Evolutionary conservation across 2,888 invertebrate species (phyloP), one percentile per base, ranked within the genome.

Genomic region (Chymomyza fuscimana): DNA sequence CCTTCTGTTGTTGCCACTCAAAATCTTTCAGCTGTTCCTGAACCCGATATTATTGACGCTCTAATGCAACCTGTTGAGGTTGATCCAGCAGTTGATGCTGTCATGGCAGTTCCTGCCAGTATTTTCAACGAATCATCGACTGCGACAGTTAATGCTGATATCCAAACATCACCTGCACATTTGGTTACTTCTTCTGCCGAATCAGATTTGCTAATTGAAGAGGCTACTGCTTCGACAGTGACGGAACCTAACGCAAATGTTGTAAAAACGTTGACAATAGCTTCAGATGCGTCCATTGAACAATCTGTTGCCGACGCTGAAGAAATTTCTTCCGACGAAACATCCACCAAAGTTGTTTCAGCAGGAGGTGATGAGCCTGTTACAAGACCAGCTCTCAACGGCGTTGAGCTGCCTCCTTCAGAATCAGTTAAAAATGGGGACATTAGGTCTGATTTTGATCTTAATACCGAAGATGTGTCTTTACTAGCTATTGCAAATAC

Each of bases 401-500:
- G 25, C 25, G 2, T 25, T 25, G 25, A 16, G 60, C 22, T 22
- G 22, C 32, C 15, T 25, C 5, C 32, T 40, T 6, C n/a, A 32
- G 51, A 59, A 19, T 4, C 12, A 19, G 46, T 0, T 5, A 12
- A 4, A 46, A 12, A 12, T n/a, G 5, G 22, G 22, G 5, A 40
- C 4, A 9, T 12, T 3, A 12, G 12, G 10, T 10, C 40, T 12
- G 4, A 46, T 46, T 1, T 12, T 1, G 40, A 46, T 12, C 19
- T 22, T 25, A 19, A 81, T 10, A 87, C 83, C 0, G 73, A 75
- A 1, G 86, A 88, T 65, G 74, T 72, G 0, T 85, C 89, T 1
- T 63, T 88, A 0, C 61, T 87, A 65, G 87, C 83, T 9, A 72
- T 87, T 15, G 87, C 87, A 0, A 83, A 87, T 2, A 80, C 86